Conservation (phyloP, 2,888 invertebrate species). For the Tiliacea citrago region DNA sequence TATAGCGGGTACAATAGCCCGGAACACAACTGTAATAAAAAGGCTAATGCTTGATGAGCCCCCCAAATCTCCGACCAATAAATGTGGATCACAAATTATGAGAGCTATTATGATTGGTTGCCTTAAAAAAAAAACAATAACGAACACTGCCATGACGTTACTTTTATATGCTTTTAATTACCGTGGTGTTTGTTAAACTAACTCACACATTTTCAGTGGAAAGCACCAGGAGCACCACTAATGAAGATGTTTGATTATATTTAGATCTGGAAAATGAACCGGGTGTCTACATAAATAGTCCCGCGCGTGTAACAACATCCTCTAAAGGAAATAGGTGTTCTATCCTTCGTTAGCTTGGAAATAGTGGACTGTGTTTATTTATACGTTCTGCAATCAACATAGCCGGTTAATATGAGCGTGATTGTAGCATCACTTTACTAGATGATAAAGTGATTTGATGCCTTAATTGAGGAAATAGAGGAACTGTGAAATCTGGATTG, state of each 20-base stretch:
- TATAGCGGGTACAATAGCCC: background rate
- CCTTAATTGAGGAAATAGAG: slow-evolving; percentile 24
- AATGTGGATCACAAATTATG: background rate
- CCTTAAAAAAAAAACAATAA: no score
- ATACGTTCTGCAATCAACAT: slow-evolving; percentile 41
- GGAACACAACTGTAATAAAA: background rate
- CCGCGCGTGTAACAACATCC: slow-evolving; percentile 37
- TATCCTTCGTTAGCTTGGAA: slow-evolving; percentile 50
- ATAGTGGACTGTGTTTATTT: slow-evolving; percentile 52
- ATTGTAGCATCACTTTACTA: slow-evolving; percentile 10
- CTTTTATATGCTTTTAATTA: background rate
- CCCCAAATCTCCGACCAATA: background rate
- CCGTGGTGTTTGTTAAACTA: background rate
- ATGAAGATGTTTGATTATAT: slow-evolving; percentile 18
- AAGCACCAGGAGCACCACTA: background rate
- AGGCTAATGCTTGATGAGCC: background rate
- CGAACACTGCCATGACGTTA: background rate
- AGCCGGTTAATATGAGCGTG: slow-evolving; percentile 26
- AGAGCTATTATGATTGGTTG: background rate
- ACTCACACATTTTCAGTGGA: background rate
- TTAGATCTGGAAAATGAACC: slow-evolving; percentile 33
- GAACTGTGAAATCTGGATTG: background rate
- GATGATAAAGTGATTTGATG: slow-evolving; percentile 30
- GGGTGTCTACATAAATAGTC: slow-evolving; percentile 28
- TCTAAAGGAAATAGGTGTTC: slow-evolving; percentile 42